Evolutionary conservation across 2,888 invertebrate genomes (phyloP).

Genomic region (Calliphora vomitoria): DNA sequence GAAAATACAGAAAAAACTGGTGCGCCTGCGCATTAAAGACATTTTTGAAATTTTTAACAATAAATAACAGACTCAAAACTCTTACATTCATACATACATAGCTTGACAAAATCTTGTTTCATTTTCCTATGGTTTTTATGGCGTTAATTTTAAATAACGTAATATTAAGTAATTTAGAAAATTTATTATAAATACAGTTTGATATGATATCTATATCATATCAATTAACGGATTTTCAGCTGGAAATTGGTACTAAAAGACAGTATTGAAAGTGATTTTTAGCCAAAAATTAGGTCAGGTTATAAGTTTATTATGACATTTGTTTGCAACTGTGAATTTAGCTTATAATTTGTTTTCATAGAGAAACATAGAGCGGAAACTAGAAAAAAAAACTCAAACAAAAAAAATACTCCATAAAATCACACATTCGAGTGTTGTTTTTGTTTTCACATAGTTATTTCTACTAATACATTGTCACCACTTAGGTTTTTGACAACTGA

Average conservation of each 20-base stretch:
- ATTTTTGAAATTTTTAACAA: constrained; percentile 63
- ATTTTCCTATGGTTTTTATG: neutral
- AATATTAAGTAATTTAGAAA: constrained; percentile 39
- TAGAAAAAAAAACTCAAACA: too few species aligned
- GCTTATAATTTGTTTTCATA: too few species aligned
- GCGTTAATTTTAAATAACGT: constrained; percentile 35
- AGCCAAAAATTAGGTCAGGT: too few species aligned
- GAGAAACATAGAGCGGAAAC: too few species aligned
- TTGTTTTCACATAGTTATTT: too few species aligned
- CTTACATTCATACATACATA: constrained; percentile 8
- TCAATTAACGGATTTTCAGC: neutral
- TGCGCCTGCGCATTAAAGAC: constrained; percentile 64
- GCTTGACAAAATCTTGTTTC: constrained; percentile 47
- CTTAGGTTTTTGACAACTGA: too few species aligned
- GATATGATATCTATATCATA: constrained; percentile 11
- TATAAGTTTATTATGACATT: too few species aligned
- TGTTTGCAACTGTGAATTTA: too few species aligned
- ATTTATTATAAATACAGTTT: constrained; percentile 35
- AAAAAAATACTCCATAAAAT: too few species aligned
- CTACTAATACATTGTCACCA: too few species aligned
- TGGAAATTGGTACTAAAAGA: neutral
- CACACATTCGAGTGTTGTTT: too few species aligned
- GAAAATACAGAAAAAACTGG: constrained; percentile 48
- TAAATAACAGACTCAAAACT: constrained; percentile 8
- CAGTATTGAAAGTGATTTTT: neutral